Evolutionary conservation across 2,797 vertebrate species (phyloP), one percentile per base, ranked within the genome.

Genomic region (Phrynocephalus vlangalii): DNA sequence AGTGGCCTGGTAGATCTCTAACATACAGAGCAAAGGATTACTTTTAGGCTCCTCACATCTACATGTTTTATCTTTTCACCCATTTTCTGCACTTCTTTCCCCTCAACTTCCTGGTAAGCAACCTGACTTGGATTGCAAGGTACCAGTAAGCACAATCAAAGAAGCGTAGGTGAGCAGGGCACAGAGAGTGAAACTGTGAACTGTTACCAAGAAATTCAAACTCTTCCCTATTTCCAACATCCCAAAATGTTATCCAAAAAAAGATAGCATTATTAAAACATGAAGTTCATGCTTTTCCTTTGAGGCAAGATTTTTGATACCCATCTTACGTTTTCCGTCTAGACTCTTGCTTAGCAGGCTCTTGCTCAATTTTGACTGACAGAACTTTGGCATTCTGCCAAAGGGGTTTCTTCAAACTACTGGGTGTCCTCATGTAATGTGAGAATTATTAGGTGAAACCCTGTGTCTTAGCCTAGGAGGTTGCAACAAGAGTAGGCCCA

Each of bases 371-470:
- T 28, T 22, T 63, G 11, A 83, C 15, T 73, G 30, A 24, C 16
- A 63, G 13, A 15, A 84, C 24, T 5, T 48, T 60, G 71, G 13
- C 52, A 82, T 67, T 73, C 48, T 33, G 15, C 66, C 48, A 79
- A 33, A 18, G 78, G 44, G 38, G 3, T 78, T 78, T 20, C n/a
- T 78, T 52, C 63, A 70, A 33, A 85, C 75, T 66, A 68, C 10
- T 56, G n/a, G 24, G 68, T 72, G 63, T 72, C 63, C 73, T 76
- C 22, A 68, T 75, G 72, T 87, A 87, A 82, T 56, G 16, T 83
- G 68, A 83, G 73, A 78, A 71, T 10, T 81, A 20, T 63, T 63
- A 63, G 60, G 5, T 63, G 60, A 63, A 15, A 63, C 20, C 13
- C 60, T 63, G 60, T 63, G 16, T 15, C 13, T 63, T 63, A 63